phyloP scores from a whole-genome alignment of 2,888 invertebrate species.

The Protonemura montana region DNA sequence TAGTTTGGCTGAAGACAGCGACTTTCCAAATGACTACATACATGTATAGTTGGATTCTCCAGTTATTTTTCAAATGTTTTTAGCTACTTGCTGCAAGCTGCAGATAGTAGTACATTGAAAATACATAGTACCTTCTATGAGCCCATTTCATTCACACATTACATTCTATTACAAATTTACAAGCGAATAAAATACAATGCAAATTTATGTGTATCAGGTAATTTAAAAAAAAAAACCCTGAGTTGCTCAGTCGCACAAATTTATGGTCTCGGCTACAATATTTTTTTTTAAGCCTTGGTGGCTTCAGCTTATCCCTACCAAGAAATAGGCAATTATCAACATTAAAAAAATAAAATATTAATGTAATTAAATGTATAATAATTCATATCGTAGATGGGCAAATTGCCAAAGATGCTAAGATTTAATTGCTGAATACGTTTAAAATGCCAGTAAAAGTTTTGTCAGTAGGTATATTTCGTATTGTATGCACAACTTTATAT shows the following conservation, averaged over 20 bases:
- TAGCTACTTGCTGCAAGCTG: neutral
- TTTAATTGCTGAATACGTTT: neutral
- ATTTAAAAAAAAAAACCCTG: conserved; percentile 35
- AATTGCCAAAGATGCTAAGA: neutral
- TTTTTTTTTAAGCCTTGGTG: neutral
- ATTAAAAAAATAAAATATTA: conserved; percentile 7
- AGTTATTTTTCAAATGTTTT: neutral
- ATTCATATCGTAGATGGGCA: neutral
- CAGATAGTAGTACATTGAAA: neutral
- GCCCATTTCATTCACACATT: neutral
- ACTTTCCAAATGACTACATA: conserved; percentile 37
- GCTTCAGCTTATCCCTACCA: neutral
- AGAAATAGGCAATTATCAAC: neutral
- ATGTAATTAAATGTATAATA: neutral
- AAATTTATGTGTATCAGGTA: conserved; percentile 36
- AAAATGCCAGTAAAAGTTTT: neutral
- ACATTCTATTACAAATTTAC: conserved; percentile 31
- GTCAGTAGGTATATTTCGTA: neutral
- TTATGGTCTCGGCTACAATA: conserved; percentile 13
- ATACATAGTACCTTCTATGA: neutral
- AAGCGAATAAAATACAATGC: conserved; percentile 24
- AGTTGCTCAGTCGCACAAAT: conserved; percentile 39
- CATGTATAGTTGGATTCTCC: neutral
- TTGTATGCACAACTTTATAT: conserved; percentile 2
- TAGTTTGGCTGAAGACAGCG: conserved; percentile 38